Percentiles rank a stretch among this genome's conserved stretches.
phyloP scores from a whole-genome alignment of 2,113 vertebrate species.

The Zosterops japonicus region DNA sequence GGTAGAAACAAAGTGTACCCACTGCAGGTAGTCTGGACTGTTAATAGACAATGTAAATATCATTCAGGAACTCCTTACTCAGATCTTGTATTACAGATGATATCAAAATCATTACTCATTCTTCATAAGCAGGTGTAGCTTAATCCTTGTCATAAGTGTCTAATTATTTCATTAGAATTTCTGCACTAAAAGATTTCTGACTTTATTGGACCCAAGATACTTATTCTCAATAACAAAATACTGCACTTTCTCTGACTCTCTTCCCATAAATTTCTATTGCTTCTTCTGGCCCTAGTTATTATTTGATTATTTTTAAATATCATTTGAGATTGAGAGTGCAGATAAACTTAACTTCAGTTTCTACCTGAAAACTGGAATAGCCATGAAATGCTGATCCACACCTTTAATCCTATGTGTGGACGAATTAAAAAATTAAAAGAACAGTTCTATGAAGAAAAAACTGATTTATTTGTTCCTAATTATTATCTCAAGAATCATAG shows the following conservation, averaged over 20 bases:
- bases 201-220: not conserved
- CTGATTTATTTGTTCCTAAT: not conserved
- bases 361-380: not conserved
- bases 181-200: not conserved
- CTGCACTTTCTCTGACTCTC: not conserved
- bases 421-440: not conserved
- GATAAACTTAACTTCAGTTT: not conserved
- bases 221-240: not conserved
- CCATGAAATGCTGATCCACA: not conserved
- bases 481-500: not conserved
- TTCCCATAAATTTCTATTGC: not conserved
- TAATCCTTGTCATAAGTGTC: not conserved
- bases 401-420: not conserved
- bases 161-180: slow-evolving; percentile 2
- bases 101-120: not conserved
- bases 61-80: not conserved
- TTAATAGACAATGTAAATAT: not conserved
- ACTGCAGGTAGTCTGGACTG: not conserved
- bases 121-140: not conserved
- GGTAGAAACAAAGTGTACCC: not conserved
- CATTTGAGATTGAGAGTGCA: not conserved
- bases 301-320: not conserved
- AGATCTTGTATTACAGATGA: not conserved
- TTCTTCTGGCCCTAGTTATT: not conserved
- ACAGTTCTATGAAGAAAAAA: not conserved